Evolutionary conservation across 2,888 invertebrate species (phyloP), one percentile per base, ranked within the genome.

Genomic region (Netelia fuscicornis): DNA sequence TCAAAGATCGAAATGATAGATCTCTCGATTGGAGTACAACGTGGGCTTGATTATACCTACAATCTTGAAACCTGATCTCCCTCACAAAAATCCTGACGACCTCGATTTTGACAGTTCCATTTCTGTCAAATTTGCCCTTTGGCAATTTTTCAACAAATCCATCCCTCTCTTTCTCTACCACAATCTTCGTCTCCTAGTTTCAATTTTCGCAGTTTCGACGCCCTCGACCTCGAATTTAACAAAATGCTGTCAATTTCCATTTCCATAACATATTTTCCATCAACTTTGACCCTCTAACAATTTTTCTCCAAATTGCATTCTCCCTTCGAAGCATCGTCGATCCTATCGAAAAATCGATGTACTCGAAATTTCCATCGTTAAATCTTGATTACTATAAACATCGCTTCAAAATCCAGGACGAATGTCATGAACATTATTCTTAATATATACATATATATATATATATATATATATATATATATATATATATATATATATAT

Each of bases 341-440:
- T 37, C 37, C 0, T 37, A 37, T 37, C 37, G 37, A 37, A 37
- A 37, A 37, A 37, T 37, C 37, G 6, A 37, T 0, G 6, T 6
- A 25, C 13, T 25, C 5, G 62, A n/a, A 56, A 13, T 54, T n/a
- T 17, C 37, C 37, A 37, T 3, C 8, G 30, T 20, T 25, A 17
- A 60, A 60, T 58, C n/a, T 68, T 30, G 58, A 58, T 25, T 17
- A 25, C 11, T 8, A 17, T 25, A 60, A 77, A 56, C 5, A 6
- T 37, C 67, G 65, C 2, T 37, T 37, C 48, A 30, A 0, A 25
- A 25, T 62, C 23, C 58, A 76, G 44, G 58, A 67, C 64, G n/a
- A 37, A 65, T 37, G 30, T 30, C 30, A 5, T 0, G 30, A 30
- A 30, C 2, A 30, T 30, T 30, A 37, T 37, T 8, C 37, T 37